These are phyloP conservation scores for Oncorhynchus clarkii DNA, from an alignment of 2,113 vertebrate species.

Conservation along the genomic window DNA sequence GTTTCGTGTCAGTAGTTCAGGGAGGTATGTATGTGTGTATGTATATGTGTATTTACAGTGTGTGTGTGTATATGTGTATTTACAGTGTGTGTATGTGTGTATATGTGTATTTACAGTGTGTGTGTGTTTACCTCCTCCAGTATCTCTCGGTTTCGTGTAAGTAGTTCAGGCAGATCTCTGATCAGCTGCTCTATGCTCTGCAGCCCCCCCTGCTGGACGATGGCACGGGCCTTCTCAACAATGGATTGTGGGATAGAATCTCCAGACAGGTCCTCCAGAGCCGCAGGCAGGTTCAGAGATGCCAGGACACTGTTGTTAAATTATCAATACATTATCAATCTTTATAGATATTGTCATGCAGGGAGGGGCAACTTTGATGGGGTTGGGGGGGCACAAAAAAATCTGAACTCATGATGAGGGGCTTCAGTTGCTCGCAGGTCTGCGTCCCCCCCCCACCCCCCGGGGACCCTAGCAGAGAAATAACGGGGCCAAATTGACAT, in stretches of 20 bases:
- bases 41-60: background rate
- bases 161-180: constrained; percentile 89
- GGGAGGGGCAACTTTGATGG: too few relatives aligned
- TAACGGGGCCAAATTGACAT: too few relatives aligned
- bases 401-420: too few relatives aligned
- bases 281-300: constrained; percentile 95
- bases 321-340: background rate
- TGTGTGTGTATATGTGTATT: background rate
- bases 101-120: too few relatives aligned
- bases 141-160: constrained; percentile 95
- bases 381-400: too few relatives aligned
- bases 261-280: constrained; percentile 94
- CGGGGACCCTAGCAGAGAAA: too few relatives aligned
- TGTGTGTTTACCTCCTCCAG: constrained; percentile 77
- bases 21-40: background rate
- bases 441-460: too few relatives aligned
- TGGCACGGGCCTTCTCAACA: constrained; percentile 84
- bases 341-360: too few relatives aligned
- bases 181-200: constrained; percentile 95
- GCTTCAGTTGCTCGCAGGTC: too few relatives aligned
- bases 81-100: constrained; percentile 57
- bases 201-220: constrained; percentile 90
- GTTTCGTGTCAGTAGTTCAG: background rate
- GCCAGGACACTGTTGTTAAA: constrained; percentile 82
- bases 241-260: constrained; percentile 95